A percentile compares a stretch with the other conserved stretches of the same genome.
Conservation (phyloP, 2,888 invertebrate genomes). For the Pyrocoelia pectoralis region DNA sequence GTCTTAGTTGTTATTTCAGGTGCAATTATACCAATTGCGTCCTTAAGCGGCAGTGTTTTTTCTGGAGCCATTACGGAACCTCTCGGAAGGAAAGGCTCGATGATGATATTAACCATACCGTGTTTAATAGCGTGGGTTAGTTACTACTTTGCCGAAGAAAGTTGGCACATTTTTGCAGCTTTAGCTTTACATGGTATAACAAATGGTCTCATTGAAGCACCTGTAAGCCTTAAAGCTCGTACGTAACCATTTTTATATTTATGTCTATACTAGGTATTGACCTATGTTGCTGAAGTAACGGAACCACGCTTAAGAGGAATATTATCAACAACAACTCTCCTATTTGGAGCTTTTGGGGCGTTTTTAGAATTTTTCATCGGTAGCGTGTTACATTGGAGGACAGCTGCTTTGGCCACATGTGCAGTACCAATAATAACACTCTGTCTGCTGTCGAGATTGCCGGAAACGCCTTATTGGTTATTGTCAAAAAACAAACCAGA, state of each 20-base stretch:
- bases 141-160: constrained; percentile 70
- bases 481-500: constrained; percentile 70
- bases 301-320: constrained; percentile 81
- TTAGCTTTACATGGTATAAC: constrained; percentile 76
- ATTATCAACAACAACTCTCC: constrained; percentile 76
- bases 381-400: constrained; percentile 75
- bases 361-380: constrained; percentile 80
- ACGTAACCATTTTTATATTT: not conserved
- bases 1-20: constrained; percentile 61
- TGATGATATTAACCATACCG: constrained; percentile 79
- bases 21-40: constrained; percentile 83
- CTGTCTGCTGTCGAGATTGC: constrained; percentile 72
- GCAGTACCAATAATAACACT: constrained; percentile 71
- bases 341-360: constrained; percentile 78
- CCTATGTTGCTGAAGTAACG: constrained; percentile 86
- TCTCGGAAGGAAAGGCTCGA: constrained; percentile 75
- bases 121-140: constrained; percentile 78
- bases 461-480: constrained; percentile 85
- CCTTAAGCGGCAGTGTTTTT: constrained; percentile 76
- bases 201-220: constrained; percentile 82
- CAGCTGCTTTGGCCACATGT: constrained; percentile 73
- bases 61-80: constrained; percentile 77
- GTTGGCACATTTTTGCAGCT: constrained; percentile 73
- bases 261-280: constrained; percentile 68
- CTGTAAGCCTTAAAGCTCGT: constrained; percentile 64